phyloP scores from a whole-genome alignment of 2,113 vertebrate species.

The Halichoeres trimaculatus region DNA sequence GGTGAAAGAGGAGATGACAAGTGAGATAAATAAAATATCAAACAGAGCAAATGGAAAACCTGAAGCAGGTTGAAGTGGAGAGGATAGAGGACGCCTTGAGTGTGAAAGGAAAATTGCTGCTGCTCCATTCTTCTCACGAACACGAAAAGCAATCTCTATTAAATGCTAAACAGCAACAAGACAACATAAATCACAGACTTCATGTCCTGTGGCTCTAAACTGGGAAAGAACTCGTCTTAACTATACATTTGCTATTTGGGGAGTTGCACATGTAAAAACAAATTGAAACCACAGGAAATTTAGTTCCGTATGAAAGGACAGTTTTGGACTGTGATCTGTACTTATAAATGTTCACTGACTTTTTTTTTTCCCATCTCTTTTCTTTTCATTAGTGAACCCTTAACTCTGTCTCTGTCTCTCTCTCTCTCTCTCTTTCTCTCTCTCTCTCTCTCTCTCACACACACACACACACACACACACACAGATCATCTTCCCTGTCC shows the following conservation, averaged over 20 bases:
- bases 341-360: background rate
- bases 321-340: background rate
- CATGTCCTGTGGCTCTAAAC: conserved; percentile 14
- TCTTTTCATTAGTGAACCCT: conserved; percentile 21
- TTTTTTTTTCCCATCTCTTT: background rate
- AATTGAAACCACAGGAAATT: background rate
- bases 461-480: conserved; percentile 11
- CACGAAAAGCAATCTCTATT: background rate
- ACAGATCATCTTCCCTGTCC: conserved; percentile 24
- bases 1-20: background rate
- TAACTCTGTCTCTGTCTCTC: conserved; percentile 8
- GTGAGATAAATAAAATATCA: conserved; percentile 21
- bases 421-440: conserved; percentile 13
- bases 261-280: background rate
- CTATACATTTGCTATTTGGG: conserved; percentile 3
- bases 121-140: conserved; percentile 14
- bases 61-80: conserved; percentile 7
- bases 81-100: conserved; percentile 27
- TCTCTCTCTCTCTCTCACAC: conserved; percentile 11
- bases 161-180: conserved; percentile 28
- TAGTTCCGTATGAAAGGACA: conserved; percentile 5
- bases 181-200: conserved; percentile 26
- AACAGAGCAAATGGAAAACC: conserved; percentile 20
- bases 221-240: background rate
- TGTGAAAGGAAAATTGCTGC: conserved; percentile 9